Conservation (phyloP, 2,113 vertebrate genomes). For the Aegithalos caudatus region DNA sequence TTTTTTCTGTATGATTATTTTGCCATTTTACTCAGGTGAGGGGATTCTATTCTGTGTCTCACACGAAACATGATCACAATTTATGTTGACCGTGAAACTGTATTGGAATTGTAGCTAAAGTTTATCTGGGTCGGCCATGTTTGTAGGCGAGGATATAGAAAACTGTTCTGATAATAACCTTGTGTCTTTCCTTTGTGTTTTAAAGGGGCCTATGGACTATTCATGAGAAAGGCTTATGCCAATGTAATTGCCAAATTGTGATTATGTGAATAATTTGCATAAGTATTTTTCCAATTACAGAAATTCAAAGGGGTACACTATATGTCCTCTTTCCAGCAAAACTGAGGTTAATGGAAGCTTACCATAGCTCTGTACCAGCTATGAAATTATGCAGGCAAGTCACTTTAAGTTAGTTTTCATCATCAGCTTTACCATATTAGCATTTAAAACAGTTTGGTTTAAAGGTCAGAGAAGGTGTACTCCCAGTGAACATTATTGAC, state of each 20-base stretch:
- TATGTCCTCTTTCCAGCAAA: neutral
- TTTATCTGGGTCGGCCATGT: neutral
- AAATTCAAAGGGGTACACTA: neutral
- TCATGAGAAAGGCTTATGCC: neutral
- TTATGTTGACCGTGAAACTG: neutral
- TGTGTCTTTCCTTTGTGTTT: neutral
- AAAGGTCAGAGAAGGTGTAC: neutral
- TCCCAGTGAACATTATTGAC: accelerated
- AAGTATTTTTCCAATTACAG: neutral
- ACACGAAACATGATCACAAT: accelerated
- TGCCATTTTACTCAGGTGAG: neutral
- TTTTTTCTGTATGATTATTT: neutral
- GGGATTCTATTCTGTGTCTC: neutral
- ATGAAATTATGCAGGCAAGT: neutral
- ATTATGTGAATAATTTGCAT: neutral
- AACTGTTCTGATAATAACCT: neutral
- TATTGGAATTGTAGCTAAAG: neutral
- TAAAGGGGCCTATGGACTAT: neutral
- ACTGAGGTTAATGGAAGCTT: neutral
- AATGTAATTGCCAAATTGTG: neutral
- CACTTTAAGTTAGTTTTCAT: neutral
- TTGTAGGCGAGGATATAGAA: neutral
- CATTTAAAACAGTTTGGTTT: neutral
- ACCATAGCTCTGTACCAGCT: neutral
- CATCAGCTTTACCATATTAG: neutral